phyloP scores from a whole-genome alignment of 2,797 vertebrate species.

The Galagoides demidoff region DNA sequence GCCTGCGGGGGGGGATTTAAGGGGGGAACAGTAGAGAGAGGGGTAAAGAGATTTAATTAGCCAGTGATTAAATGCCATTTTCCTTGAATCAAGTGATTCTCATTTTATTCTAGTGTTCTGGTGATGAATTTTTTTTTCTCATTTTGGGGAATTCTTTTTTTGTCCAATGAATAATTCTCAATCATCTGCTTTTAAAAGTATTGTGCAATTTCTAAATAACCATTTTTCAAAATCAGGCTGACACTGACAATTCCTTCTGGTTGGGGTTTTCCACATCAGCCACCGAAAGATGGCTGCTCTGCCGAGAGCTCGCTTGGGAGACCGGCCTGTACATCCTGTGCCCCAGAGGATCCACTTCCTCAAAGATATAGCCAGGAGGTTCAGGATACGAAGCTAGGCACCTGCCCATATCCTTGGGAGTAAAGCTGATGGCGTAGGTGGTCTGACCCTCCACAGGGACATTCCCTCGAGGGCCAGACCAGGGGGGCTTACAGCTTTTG shows the following conservation, averaged over 20 bases:
- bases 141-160: slow-evolving; percentile 62
- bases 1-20: not conserved
- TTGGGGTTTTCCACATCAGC: not conserved
- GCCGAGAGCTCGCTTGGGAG: slow-evolving; percentile 15
- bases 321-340: slow-evolving; percentile 78
- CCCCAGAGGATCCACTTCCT: slow-evolving; percentile 73
- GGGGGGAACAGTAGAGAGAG: not conserved
- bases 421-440: slow-evolving; percentile 78
- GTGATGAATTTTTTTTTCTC: slow-evolving; percentile 41
- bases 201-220: slow-evolving; percentile 57
- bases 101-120: slow-evolving; percentile 68
- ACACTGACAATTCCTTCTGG: slow-evolving; percentile 66
- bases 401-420: slow-evolving; percentile 73
- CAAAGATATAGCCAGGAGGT: slow-evolving; percentile 74
- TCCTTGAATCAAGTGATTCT: slow-evolving; percentile 63
- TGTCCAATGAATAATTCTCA: slow-evolving; percentile 66
- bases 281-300: not conserved
- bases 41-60: not conserved
- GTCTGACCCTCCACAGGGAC: slow-evolving; percentile 73
- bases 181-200: slow-evolving; percentile 60
- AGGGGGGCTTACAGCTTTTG: slow-evolving; percentile 78
- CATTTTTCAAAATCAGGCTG: slow-evolving; percentile 59
- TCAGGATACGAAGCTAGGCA: slow-evolving; percentile 80
- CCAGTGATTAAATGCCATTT: slow-evolving; percentile 31
- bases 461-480: not conserved